Conservation (phyloP, 2,888 invertebrate genomes). For the Aethes cnicana region DNA sequence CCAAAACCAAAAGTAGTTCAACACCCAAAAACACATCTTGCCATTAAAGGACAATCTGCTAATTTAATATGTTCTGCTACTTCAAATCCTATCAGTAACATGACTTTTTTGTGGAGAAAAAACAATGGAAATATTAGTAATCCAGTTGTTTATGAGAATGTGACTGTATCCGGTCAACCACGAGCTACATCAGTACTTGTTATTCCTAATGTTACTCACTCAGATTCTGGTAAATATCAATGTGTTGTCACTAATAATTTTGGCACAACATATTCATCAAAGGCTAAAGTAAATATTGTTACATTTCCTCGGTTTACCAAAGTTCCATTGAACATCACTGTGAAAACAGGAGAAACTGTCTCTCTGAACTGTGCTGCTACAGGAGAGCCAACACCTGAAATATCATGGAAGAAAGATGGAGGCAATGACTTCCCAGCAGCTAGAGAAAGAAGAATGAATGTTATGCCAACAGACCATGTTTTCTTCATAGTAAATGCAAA, state of each 20-base stretch:
- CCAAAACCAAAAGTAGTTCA: constrained; percentile 93
- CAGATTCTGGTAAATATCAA: constrained; percentile 94
- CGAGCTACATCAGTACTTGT: constrained; percentile 88
- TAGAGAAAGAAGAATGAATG: constrained; percentile 94
- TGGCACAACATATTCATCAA: constrained; percentile 94
- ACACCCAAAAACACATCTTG: constrained; percentile 90
- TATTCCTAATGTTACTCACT: constrained; percentile 88
- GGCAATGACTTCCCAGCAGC: constrained; percentile 97
- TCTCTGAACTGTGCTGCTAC: constrained; percentile 94
- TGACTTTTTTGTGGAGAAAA: constrained; percentile 93
- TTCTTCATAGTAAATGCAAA: constrained; percentile 97
- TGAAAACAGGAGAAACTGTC: constrained; percentile 92
- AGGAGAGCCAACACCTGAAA: constrained; percentile 94
- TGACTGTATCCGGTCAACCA: constrained; percentile 80
- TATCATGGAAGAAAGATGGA: constrained; percentile 96
- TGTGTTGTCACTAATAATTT: constrained; percentile 95
- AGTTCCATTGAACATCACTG: constrained; percentile 91
- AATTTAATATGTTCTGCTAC: constrained; percentile 91
- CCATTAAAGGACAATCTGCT: constrained; percentile 93
- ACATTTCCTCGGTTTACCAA: constrained; percentile 93
- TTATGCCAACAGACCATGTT: constrained; percentile 94
- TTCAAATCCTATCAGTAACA: constrained; percentile 88
- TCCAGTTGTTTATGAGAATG: constrained; percentile 71
- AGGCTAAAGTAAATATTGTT: constrained; percentile 92
- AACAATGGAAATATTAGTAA: constrained; percentile 85